Evolutionary conservation across 92 coral and sea anemone genomes (phyloP).

Genomic region (Actinernus sp.): DNA sequence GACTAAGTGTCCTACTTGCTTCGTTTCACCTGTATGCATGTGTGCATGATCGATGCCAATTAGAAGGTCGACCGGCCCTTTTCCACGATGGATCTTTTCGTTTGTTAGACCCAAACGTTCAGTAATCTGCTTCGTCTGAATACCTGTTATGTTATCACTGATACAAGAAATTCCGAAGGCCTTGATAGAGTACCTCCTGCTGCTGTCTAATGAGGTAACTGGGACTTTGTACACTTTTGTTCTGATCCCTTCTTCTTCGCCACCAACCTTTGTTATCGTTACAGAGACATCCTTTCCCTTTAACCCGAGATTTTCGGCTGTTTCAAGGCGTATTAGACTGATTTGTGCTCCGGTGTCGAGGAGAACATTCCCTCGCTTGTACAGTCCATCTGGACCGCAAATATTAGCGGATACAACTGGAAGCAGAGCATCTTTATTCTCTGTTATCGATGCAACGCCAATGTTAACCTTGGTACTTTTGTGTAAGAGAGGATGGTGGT

Average conservation of each 20-base stretch:
- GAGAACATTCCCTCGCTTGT: slow-evolving; percentile 25
- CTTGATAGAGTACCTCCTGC: no score
- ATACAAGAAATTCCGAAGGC: slow-evolving; percentile 69
- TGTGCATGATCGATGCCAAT: slow-evolving; percentile 72
- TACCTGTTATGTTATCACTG: slow-evolving; percentile 50
- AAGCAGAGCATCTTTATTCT: slow-evolving; percentile 23
- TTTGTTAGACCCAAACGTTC: no score
- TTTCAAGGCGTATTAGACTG: slow-evolving; percentile 41
- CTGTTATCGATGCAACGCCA: slow-evolving; percentile 21
- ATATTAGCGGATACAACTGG: slow-evolving; percentile 49
- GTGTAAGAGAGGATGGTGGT: slow-evolving; percentile 29
- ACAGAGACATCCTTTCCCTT: slow-evolving; percentile 49
- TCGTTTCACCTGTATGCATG: slow-evolving; percentile 68
- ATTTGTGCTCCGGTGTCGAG: no score
- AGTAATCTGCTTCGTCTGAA: no score
- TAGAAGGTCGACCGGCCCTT: slow-evolving; percentile 62
- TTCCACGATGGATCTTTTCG: slow-evolving; percentile 32
- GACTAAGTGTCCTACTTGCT: slow-evolving; percentile 46
- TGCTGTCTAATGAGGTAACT: no score
- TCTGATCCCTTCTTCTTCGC: slow-evolving; percentile 35
- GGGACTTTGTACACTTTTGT: no score
- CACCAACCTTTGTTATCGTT: slow-evolving; percentile 50
- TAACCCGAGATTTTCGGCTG: slow-evolving; percentile 43
- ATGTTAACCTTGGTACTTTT: slow-evolving; percentile 4
- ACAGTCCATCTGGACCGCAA: slow-evolving; percentile 16